Evolutionary conservation across 2,888 invertebrate genomes (phyloP), one percentile per base, ranked within the genome.

Genomic region (Pollenia labialis): DNA sequence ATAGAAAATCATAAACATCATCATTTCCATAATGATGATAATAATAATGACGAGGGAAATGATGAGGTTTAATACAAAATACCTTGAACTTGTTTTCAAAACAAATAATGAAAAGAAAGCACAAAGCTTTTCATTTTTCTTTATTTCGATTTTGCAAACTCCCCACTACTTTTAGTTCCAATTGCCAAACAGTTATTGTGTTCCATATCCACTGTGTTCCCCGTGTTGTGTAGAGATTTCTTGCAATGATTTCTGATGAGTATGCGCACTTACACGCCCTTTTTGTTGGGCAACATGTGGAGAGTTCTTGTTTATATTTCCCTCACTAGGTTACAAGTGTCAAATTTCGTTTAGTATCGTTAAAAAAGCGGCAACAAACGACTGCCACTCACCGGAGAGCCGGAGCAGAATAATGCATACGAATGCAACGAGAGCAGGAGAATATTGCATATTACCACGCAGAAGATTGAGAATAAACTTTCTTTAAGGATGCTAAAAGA

Each of bases 51-150:
- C 32, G 56, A 11, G 6, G 46, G 23, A 16, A 32, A 54, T 75
- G n/a, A 69, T 86, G 77, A 69, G 56, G 75, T 72, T 80, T 54
- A 75, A 81, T 66, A 80, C 76, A 82, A 86, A 76, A 76, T 76
- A 83, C 86, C 86, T 86, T 86, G 86, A 86, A 86, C 86, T 86
- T 86, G 86, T 72, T 86, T 75, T 56, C 74, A 69, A 68, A 75
- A 66, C 54, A 83, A 80, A 86, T 64, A 83, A 66, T 60, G 42
- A 10, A 71, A 71, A 56, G 54, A 81, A 74, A 80, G 71, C 81
- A 52, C 60, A 72, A 83, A 72, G 77, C 83, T 62, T 69, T 66
- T 72, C 10, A 56, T 44, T 64, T 64, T 81, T 23, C 14, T 66
- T 74, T 14, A 40, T 44, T 72, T 72, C 48, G 54, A 44, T 64